Percentiles rank a stretch among this genome's conserved stretches.
Conservation (phyloP, 2,797 vertebrate species). For the Leuciscus waleckii region DNA sequence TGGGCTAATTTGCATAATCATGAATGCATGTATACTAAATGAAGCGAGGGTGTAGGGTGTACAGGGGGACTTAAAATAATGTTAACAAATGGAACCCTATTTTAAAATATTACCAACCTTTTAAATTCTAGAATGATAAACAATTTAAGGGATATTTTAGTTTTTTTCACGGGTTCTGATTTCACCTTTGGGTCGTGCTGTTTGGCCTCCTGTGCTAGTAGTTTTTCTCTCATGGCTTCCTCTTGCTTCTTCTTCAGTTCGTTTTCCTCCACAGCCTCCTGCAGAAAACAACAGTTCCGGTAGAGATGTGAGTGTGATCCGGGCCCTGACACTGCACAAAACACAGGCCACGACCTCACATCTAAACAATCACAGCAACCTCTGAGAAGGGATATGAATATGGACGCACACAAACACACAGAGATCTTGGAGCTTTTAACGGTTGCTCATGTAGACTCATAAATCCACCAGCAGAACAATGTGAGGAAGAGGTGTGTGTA, state of each 20-base stretch:
- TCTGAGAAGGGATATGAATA: conserved; percentile 25
- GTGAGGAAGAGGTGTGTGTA: conserved; percentile 79
- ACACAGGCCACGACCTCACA: conserved; percentile 15
- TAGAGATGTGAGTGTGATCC: conserved; percentile 37
- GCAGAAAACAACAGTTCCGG: conserved; percentile 59
- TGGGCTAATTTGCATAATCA: too few relatives aligned
- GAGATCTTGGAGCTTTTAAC: conserved; percentile 66
- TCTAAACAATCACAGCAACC: conserved; percentile 25
- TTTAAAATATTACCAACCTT: neutral
- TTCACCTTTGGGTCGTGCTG: conserved; percentile 83
- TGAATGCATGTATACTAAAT: too few relatives aligned
- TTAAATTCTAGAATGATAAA: neutral
- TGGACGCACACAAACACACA: conserved; percentile 22
- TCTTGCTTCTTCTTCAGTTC: conserved; percentile 94
- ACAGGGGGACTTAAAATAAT: too few relatives aligned
- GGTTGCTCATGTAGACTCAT: conserved; percentile 78
- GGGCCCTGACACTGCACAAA: conserved; percentile 9
- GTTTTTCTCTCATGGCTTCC: conserved; percentile 91
- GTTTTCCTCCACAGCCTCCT: conserved; percentile 93
- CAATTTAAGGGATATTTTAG: neutral
- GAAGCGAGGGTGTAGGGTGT: too few relatives aligned
- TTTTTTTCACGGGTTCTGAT: neutral
- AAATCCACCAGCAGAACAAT: conserved; percentile 81
- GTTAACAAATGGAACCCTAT: neutral
- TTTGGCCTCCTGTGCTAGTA: conserved; percentile 94